Base-by-base conservation (phyloP, 2,797 vertebrate genomes). In the Sus cebifrons region DNA sequence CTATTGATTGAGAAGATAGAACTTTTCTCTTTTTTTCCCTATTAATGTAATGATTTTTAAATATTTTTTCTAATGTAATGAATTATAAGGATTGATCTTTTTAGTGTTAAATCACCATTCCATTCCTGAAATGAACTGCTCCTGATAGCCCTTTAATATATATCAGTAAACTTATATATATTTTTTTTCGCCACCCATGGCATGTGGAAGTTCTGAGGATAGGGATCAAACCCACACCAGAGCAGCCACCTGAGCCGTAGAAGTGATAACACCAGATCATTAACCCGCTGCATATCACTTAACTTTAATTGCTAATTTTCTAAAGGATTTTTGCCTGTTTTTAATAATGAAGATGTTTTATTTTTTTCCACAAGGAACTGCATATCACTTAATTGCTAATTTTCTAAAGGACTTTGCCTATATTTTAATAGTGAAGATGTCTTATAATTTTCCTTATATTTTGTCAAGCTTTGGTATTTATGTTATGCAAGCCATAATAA, bases 391-490 rank as follows among this genome's bases (percentile, higher is more conserved):
- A 49, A 49, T 36, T 79, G 71, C 25, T 77, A 13, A 27, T 78
- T 88, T 71, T 83, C 68, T 56, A 92, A 89, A 74, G 4, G 18
- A 70, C 25, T 67, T 91, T 91, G 5, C 13, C 27, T 71, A 4
- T 88, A 44, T 56, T 5, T 81, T 86, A 79, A 64, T 27, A 73
- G 81, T 92, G n/a, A 92, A 62, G 78, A 64, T 75, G 21, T 21
- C 54, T 73, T 52, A 44, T 95, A 54, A 54, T 67, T 87, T 84
- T 75, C 40, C 27, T 68, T 92, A 0, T 75, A 64, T 64, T 64
- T 84, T 79, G 36, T 92, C 27, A 85, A 27, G 36, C 60, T 84
- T 65, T 91, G 67, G 23, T 78, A 23, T 94, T 92, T 88, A 32
- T 20, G 16, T 56, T 88, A 74, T 40, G 21, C 29, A 88, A 36